Conservation (phyloP, 2,797 vertebrate species). For the Salmo trutta region DNA sequence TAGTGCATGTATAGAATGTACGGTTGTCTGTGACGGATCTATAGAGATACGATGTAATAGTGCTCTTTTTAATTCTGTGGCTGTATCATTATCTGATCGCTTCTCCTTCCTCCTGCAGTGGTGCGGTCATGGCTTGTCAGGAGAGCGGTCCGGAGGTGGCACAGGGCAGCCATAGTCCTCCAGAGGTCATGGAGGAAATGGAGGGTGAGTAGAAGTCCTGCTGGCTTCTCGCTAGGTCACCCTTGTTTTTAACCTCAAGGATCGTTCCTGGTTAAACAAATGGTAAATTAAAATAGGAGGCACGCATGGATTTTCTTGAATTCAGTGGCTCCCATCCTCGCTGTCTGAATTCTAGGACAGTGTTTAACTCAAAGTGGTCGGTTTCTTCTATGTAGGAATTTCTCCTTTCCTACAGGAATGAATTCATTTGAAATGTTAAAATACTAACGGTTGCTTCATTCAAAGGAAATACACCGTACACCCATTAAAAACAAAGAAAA, state of each 20-base stretch:
- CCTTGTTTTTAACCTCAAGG: not conserved
- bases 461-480: too few relatives aligned
- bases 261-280: too few relatives aligned
- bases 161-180: conserved; percentile 78
- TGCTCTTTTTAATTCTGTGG: not conserved
- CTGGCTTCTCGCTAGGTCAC: not conserved
- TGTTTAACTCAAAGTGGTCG: too few relatives aligned
- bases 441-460: too few relatives aligned
- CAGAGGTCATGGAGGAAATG: conserved; percentile 84
- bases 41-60: not conserved
- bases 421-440: not conserved
- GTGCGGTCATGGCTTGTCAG: conserved; percentile 86
- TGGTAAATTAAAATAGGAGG: too few relatives aligned
- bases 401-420: too few relatives aligned
- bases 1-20: too few relatives aligned
- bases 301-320: too few relatives aligned
- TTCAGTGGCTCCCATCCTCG: too few relatives aligned
- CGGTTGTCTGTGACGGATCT: not conserved
- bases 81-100: not conserved
- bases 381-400: too few relatives aligned
- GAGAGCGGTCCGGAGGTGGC: conserved; percentile 76
- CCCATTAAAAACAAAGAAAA: too few relatives aligned
- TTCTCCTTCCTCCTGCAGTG: conserved; percentile 63
- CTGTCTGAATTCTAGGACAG: too few relatives aligned
- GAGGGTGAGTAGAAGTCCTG: conserved; percentile 77